These are phyloP conservation scores for Gnathonemus longibarbis DNA, from an alignment of 2,113 vertebrate species.

Conservation along the genomic window DNA sequence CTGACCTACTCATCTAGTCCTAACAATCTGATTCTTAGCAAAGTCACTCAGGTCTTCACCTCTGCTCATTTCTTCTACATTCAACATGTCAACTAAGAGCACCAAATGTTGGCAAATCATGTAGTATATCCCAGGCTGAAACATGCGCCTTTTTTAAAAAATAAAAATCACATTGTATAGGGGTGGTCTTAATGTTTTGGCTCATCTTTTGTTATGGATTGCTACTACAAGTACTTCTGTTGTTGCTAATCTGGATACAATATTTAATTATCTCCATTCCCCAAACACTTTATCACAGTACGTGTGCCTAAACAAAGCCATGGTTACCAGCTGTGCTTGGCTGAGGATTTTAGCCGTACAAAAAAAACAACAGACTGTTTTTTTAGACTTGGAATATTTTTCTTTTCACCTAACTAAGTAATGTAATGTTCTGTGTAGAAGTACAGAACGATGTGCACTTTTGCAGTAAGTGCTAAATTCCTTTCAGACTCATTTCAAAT, in stretches of 20 bases:
- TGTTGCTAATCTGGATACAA: neutral
- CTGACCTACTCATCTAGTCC: neutral
- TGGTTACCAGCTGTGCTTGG: constrained; percentile 1
- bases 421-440: neutral
- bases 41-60: neutral
- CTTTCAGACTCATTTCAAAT: neutral
- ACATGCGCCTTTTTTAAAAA: neutral
- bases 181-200: neutral
- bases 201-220: neutral
- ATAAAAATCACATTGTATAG: neutral
- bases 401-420: neutral
- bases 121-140: neutral
- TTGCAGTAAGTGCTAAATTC: neutral
- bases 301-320: neutral
- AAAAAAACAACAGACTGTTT: constrained; percentile 4
- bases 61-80: neutral
- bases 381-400: constrained; percentile 2
- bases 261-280: neutral
- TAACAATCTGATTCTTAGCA: neutral
- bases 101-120: neutral
- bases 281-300: neutral
- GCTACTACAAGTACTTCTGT: neutral
- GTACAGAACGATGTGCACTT: neutral
- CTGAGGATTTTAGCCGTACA: neutral
- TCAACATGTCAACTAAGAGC: neutral